Evolutionary conservation across 1,140 invertebrate genomes (phyloP).

Genomic region (Drosophila equinoxialis): DNA sequence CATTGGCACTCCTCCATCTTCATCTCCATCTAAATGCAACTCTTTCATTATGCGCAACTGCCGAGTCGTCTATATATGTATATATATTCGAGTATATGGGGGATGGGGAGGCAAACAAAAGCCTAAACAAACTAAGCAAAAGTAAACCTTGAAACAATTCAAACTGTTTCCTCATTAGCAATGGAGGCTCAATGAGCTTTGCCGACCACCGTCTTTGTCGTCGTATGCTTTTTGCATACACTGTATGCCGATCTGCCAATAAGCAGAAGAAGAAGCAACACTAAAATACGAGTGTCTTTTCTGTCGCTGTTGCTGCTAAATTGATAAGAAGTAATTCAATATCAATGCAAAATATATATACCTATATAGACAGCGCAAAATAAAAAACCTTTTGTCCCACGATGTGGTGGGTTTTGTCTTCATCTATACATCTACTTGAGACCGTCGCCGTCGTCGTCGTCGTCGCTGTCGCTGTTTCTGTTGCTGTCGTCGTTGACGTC

Average conservation of each 20-base stretch:
- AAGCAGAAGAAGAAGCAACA: constrained; percentile 39
- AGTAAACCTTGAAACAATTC: constrained; percentile 78
- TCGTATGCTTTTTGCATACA: constrained; percentile 16
- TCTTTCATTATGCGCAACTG: constrained; percentile 77
- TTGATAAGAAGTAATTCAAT: constrained; percentile 72
- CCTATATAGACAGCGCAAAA: constrained; percentile 12
- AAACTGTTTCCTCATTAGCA: constrained; percentile 77
- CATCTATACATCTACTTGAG: not conserved
- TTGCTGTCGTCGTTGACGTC: constrained; percentile 26
- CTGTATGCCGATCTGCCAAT: constrained; percentile 3
- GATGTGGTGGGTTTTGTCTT: constrained; percentile 46
- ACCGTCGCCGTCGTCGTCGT: constrained; percentile 17
- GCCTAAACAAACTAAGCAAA: constrained; percentile 69
- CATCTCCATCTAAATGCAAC: constrained; percentile 63
- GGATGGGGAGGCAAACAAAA: constrained; percentile 50
- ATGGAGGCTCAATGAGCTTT: constrained; percentile 26
- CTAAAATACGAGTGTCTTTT: constrained; percentile 12
- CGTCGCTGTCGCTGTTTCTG: not conserved
- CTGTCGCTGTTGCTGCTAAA: constrained; percentile 23
- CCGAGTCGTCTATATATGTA: constrained; percentile 15
- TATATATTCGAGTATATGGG: too few species aligned
- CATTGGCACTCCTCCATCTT: constrained; percentile 27
- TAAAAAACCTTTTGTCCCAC: constrained; percentile 44
- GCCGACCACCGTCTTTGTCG: not conserved
- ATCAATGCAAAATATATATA: constrained; percentile 64